Evolutionary conservation across 2,888 invertebrate genomes (phyloP), one percentile per base, ranked within the genome.

Genomic region (Perithous albicinctus): DNA sequence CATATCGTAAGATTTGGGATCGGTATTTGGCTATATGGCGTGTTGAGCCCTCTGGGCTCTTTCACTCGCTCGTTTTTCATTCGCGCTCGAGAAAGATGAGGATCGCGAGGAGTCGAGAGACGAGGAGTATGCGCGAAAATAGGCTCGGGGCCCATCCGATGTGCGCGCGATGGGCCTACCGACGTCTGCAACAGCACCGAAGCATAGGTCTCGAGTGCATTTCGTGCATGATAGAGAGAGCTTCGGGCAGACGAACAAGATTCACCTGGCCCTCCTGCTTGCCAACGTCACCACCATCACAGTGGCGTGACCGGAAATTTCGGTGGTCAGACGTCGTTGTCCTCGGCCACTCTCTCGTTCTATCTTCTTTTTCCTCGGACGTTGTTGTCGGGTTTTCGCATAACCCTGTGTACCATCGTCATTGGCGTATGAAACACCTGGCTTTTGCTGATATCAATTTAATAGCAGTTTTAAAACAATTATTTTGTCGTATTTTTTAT

Each of bases 51-150:
- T 66, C 12, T n/a, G 76, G 78, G 67, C 80, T 74, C 69, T 80
- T 76, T 69, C 63, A 72, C 69, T 78, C 67, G 77, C 29, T 77
- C 81, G 38, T 77, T 78, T 74, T 74, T 80, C 80, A 79, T 78
- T 23, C 66, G 26, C 64, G 26, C 26, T 76, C 46, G 48, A 32
- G 67, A 67, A 48, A 48, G 76, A 76, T 76, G 67, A 61, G 64
- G 48, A 69, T 69, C 51, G 54, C 18, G 26, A 29, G n/a, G 41
- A 43, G 56, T 8, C 56, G 56, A 61, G 61, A 61, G 35, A 18
- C 38, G n/a, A n/a, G n/a, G n/a, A n/a, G n/a, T n/a, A n/a, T 20
- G 61, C 23, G 38, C 41, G 41, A 38, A 41, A 61, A 61, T 61
- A 38, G 61, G 61, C 20, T 41, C 35, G 8, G 20, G 32, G 48